Conservation (phyloP, 2,797 vertebrate species). For the Nannoperca australis region DNA sequence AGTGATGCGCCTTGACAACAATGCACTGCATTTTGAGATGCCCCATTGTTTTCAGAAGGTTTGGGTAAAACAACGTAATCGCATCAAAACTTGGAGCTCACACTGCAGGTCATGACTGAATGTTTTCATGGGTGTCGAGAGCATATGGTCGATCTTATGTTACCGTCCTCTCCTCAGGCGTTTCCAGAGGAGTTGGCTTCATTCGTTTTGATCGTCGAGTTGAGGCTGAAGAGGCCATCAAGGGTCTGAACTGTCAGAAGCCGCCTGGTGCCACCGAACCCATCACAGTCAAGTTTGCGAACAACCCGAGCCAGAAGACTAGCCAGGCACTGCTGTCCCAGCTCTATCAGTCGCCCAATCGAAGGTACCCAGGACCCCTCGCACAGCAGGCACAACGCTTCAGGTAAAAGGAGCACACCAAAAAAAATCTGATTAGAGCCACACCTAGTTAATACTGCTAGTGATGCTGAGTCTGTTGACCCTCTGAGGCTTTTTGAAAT, state of each 20-base stretch:
- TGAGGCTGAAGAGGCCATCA: conserved; percentile 99
- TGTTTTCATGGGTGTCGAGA: background rate
- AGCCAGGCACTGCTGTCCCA: conserved; percentile 98
- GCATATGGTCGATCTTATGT: conserved; percentile 1
- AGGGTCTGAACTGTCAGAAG: conserved; percentile 98
- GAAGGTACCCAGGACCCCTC: conserved; percentile 96
- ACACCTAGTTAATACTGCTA: conserved; percentile 45
- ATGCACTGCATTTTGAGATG: background rate
- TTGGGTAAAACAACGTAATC: background rate
- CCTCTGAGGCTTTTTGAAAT: conserved; percentile 51
- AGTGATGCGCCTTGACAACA: background rate
- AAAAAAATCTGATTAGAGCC: conserved; percentile 47
- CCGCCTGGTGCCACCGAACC: conserved; percentile 95
- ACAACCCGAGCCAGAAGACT: conserved; percentile 99
- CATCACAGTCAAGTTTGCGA: conserved; percentile 99
- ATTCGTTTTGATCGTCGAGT: conserved; percentile 97
- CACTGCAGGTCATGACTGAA: background rate
- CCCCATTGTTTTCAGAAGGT: background rate
- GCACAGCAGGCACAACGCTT: conserved; percentile 98
- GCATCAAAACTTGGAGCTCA: background rate
- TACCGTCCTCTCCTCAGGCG: conserved; percentile 78
- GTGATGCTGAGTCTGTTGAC: conserved; percentile 49
- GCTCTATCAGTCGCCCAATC: conserved; percentile 98
- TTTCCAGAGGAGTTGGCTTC: conserved; percentile 97
- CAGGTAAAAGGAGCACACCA: conserved; percentile 87